phyloP scores from a whole-genome alignment of 2,113 vertebrate species.

The Condylura cristata region DNA sequence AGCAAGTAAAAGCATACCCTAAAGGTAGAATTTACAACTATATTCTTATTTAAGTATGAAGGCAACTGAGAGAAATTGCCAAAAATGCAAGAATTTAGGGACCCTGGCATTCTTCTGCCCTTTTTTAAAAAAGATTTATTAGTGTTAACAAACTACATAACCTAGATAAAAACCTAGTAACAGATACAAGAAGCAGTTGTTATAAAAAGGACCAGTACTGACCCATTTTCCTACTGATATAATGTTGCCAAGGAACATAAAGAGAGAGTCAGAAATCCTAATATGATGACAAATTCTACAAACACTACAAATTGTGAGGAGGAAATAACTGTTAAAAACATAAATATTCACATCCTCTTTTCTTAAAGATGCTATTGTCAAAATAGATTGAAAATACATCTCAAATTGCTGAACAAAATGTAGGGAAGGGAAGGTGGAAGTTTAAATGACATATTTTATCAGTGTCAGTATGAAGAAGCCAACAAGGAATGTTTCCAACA shows the following conservation, averaged over 20 bases:
- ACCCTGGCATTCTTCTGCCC: neutral
- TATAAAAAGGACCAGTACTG: neutral
- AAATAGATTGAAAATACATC: neutral
- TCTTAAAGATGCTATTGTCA: neutral
- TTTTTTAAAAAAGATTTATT: constrained; percentile 18
- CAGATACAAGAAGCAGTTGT: neutral
- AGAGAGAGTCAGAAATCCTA: neutral
- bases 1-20: neutral
- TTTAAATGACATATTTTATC: neutral
- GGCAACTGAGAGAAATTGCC: neutral
- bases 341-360: neutral
- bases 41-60: neutral
- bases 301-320: neutral
- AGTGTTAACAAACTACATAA: neutral
- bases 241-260: neutral
- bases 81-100: neutral
- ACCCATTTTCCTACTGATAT: neutral
- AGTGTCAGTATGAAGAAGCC: neutral
- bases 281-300: neutral
- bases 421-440: neutral
- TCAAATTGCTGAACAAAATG: neutral
- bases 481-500: neutral
- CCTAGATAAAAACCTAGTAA: neutral
- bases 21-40: neutral
- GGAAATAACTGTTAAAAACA: neutral